Conservation (phyloP, 2,113 vertebrate species). For the Grammomys surdaster region DNA sequence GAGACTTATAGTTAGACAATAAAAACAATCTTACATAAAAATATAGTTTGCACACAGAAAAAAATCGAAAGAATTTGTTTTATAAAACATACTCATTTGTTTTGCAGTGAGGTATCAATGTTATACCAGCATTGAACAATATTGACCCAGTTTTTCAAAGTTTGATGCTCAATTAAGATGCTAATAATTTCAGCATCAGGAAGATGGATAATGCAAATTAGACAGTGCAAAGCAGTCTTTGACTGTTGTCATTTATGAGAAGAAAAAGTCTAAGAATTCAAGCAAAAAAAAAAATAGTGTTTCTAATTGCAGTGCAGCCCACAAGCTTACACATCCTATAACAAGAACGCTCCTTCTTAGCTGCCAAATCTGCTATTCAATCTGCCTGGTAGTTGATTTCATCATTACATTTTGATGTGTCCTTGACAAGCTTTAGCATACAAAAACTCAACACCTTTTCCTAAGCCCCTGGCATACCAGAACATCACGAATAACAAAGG, state of each 20-base stretch:
- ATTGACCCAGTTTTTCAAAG: constrained; percentile 53
- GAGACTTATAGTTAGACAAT: constrained; percentile 81
- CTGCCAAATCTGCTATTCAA: constrained; percentile 83
- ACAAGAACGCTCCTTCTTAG: constrained; percentile 80
- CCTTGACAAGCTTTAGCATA: constrained; percentile 82
- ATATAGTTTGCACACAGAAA: constrained; percentile 74
- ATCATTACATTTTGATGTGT: constrained; percentile 79
- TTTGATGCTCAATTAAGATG: constrained; percentile 56
- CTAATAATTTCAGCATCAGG: constrained; percentile 66
- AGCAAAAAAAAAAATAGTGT: constrained; percentile 56
- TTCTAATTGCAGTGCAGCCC: constrained; percentile 77
- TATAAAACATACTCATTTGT: constrained; percentile 67
- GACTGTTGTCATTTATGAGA: constrained; percentile 74
- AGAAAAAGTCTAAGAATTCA: constrained; percentile 71
- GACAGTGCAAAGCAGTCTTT: constrained; percentile 61
- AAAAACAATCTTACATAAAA: constrained; percentile 53
- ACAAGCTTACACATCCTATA: constrained; percentile 79
- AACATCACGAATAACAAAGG: constrained; percentile 79
- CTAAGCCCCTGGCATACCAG: constrained; percentile 53
- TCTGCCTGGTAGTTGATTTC: constrained; percentile 78
- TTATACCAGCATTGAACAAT: constrained; percentile 56
- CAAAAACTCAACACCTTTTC: constrained; percentile 78
- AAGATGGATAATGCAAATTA: constrained; percentile 64
- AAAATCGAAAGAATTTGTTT: constrained; percentile 72
- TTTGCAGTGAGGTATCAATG: constrained; percentile 66